Evolutionary conservation across 1,140 invertebrate genomes (phyloP).

Genomic region (Drosophila parabipectinata): DNA sequence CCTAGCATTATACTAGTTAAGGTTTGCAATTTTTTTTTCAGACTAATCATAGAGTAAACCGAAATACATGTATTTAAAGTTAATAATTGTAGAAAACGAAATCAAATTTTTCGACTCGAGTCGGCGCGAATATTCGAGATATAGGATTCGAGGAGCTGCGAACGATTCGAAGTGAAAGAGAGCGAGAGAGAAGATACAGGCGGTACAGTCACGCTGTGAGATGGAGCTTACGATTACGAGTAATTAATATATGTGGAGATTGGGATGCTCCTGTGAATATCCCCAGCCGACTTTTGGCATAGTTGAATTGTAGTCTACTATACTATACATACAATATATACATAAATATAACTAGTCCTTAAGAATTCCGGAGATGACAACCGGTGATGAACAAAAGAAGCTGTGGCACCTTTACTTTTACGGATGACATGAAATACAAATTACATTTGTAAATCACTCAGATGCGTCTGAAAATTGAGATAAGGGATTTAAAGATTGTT

Average conservation of each 20-base stretch:
- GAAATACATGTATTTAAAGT: constrained; percentile 40
- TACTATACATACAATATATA: constrained; percentile 3
- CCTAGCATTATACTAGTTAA: constrained; percentile 70
- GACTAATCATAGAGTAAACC: constrained; percentile 29
- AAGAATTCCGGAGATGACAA: not conserved
- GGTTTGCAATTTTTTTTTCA: constrained; percentile 63
- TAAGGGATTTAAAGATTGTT: not conserved
- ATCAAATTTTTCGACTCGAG: not conserved
- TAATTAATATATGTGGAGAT: not conserved
- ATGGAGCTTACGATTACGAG: constrained; percentile 5
- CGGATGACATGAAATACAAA: constrained; percentile 5
- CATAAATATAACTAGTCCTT: constrained; percentile 6
- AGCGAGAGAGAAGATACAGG: constrained; percentile 31
- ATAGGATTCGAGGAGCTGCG: not conserved
- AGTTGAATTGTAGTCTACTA: constrained; percentile 27
- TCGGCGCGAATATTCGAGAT: constrained; percentile 9
- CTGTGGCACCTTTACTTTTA: constrained; percentile 17
- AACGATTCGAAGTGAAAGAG: constrained; percentile 13
- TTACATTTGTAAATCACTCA: constrained; percentile 9
- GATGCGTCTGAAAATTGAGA: constrained; percentile 9
- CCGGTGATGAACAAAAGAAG: constrained; percentile 15
- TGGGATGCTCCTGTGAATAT: not conserved
- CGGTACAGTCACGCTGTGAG: constrained; percentile 27
- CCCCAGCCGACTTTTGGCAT: constrained; percentile 7
- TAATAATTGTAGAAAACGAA: constrained; percentile 28